Conservation (phyloP, 2,888 invertebrate genomes). For the Harmothoe impar region DNA sequence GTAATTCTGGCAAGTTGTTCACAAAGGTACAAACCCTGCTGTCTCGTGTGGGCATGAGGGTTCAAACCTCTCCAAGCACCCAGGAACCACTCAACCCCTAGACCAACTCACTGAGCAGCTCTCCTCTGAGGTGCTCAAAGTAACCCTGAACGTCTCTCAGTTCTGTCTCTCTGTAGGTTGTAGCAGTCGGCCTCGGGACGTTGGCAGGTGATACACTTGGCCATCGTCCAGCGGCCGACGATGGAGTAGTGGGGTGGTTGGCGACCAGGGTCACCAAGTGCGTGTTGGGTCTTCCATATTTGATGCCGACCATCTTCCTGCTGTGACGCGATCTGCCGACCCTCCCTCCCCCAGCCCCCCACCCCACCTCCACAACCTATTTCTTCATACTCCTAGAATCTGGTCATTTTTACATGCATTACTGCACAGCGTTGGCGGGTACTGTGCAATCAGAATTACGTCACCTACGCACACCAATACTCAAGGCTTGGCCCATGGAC, state of each 20-base stretch:
- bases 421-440: too few species aligned
- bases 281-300: not conserved
- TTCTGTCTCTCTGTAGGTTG: not conserved
- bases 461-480: too few species aligned
- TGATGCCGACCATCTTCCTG: not conserved
- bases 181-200: not conserved
- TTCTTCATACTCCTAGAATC: too few species aligned
- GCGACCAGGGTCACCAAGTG: not conserved
- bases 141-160: not conserved
- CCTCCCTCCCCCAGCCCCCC: not conserved
- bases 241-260: not conserved
- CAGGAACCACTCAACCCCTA: not conserved
- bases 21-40: too few species aligned
- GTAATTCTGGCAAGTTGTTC: too few species aligned
- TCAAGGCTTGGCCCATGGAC: too few species aligned
- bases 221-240: not conserved
- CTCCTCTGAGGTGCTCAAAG: not conserved
- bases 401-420: too few species aligned
- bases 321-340: conserved; percentile 10
- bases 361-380: too few species aligned
- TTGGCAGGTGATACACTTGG: conserved; percentile 10
- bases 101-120: too few species aligned
- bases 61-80: not conserved
- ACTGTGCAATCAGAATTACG: too few species aligned
- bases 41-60: not conserved